Evolutionary conservation across 1,140 invertebrate genomes (phyloP).

Genomic region (Drosophila kepulauana): DNA sequence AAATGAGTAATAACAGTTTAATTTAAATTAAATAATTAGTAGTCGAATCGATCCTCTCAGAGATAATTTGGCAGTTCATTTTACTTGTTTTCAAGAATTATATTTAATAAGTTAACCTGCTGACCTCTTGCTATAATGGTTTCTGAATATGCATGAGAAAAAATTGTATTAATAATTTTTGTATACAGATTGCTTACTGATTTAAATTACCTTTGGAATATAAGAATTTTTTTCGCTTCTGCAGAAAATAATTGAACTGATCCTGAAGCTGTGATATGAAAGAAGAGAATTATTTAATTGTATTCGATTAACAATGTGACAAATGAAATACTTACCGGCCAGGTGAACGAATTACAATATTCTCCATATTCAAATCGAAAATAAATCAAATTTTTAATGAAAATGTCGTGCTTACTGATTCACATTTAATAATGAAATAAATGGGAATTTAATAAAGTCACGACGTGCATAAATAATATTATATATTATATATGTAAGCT

Average conservation of each 20-base stretch:
- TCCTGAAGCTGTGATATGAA: not conserved
- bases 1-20: too few species aligned
- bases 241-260: not conserved
- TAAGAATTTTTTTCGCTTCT: not conserved
- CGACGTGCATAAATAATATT: not conserved
- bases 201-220: not conserved
- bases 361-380: constrained; percentile 21
- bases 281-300: not conserved
- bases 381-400: not conserved
- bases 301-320: not conserved
- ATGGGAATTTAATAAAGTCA: not conserved
- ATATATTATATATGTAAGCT: not conserved
- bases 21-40: too few species aligned
- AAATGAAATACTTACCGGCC: constrained; percentile 33
- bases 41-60: too few species aligned
- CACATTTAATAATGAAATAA: constrained; percentile 10
- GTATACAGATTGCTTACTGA: not conserved
- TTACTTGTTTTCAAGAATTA: too few species aligned
- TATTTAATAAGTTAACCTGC: too few species aligned
- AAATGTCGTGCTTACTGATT: not conserved
- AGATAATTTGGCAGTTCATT: too few species aligned
- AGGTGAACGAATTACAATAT: constrained; percentile 44
- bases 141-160: not conserved
- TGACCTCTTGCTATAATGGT: not conserved
- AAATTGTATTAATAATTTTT: not conserved